Conservation (phyloP, 2,888 invertebrate species). For the Melipona bicolor region DNA sequence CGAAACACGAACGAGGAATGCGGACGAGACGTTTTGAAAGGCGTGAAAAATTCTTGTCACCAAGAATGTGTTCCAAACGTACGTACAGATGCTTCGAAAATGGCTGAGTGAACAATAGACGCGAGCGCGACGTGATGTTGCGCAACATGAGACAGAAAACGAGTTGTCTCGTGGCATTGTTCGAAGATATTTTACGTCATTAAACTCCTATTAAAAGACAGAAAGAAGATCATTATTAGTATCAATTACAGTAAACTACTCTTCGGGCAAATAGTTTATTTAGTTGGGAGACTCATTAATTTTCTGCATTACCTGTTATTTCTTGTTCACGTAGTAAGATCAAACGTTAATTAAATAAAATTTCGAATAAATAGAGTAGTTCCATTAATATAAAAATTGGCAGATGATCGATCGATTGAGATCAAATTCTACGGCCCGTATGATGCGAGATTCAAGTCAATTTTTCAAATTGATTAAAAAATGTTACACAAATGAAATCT, state of each 20-base stretch:
- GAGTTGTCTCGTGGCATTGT: background rate
- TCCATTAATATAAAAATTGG: background rate
- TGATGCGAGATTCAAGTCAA: background rate
- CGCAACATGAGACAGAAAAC: slow-evolving; percentile 29
- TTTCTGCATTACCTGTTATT: background rate
- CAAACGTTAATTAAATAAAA: too few relatives aligned
- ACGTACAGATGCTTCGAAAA: background rate
- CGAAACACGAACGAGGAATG: background rate
- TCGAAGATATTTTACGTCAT: background rate
- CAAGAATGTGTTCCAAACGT: background rate
- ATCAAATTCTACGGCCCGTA: background rate
- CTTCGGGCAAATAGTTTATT: background rate
- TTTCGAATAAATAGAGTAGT: too few relatives aligned
- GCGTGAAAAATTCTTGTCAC: slow-evolving; percentile 27
- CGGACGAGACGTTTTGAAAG: slow-evolving; percentile 21
- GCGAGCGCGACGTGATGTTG: background rate
- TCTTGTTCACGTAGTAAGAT: background rate
- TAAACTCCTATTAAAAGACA: background rate
- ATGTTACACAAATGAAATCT: background rate
- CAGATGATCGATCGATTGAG: background rate
- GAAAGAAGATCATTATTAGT: background rate
- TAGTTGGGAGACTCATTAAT: background rate
- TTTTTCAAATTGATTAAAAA: background rate
- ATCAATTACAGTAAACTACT: background rate
- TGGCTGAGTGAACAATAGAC: slow-evolving; percentile 7